Evolutionary conservation across 2,888 invertebrate species (phyloP).

Genomic region (Cantharis flavilabris): DNA sequence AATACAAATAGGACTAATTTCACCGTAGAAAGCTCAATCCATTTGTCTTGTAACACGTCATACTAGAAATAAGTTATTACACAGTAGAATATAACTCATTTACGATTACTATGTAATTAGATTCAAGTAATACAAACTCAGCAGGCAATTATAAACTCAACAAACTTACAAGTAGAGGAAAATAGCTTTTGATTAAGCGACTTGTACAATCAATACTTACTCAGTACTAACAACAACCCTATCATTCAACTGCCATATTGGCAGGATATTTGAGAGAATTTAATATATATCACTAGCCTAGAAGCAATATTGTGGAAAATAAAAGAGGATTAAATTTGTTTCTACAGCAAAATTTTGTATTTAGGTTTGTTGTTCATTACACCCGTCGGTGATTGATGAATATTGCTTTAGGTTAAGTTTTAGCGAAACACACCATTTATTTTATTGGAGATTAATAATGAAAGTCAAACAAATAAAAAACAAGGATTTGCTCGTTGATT

Average conservation of each 20-base stretch:
- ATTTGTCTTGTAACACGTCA: conserved; percentile 21
- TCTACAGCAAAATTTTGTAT: conserved; percentile 16
- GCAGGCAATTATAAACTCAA: conserved; percentile 35
- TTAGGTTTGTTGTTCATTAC: conserved; percentile 20
- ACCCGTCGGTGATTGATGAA: conserved; percentile 15
- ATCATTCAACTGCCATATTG: conserved; percentile 28
- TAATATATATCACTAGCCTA: conserved; percentile 21
- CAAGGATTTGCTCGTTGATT: too few species aligned
- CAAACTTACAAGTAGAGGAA: conserved; percentile 22
- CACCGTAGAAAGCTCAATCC: conserved; percentile 18
- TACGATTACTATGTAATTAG: conserved; percentile 39
- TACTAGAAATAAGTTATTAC: conserved; percentile 22
- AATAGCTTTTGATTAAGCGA: conserved; percentile 29
- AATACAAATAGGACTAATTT: conserved; percentile 20
- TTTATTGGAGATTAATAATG: background rate
- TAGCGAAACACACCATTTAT: background rate
- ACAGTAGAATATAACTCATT: conserved; percentile 32
- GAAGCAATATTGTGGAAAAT: conserved; percentile 15
- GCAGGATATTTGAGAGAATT: conserved; percentile 24
- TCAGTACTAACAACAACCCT: conserved; percentile 20
- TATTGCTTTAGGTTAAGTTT: background rate
- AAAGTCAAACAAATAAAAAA: background rate
- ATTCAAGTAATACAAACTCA: conserved; percentile 37
- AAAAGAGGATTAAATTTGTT: conserved; percentile 17
- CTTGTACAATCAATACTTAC: conserved; percentile 28